Evolutionary conservation across 64 coral and sea anemone species (phyloP).

Genomic region (Pocillopora verrucosa): DNA sequence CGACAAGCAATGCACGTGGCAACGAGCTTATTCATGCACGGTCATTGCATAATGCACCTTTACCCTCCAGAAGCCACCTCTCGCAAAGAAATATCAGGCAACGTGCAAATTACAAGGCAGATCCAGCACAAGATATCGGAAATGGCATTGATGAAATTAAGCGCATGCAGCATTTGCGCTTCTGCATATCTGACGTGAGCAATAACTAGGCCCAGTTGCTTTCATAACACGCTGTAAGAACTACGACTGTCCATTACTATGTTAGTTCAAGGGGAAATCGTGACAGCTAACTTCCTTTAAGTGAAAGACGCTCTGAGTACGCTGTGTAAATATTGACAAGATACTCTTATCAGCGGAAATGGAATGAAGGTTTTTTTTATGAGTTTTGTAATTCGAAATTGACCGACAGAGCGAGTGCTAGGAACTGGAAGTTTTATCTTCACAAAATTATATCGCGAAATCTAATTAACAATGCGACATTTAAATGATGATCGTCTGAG

Average conservation of each 20-base stretch:
- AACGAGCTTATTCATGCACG: no score
- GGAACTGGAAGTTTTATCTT: constrained; percentile 22
- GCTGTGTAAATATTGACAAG: constrained; percentile 19
- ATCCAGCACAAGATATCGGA: not conserved
- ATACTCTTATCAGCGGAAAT: constrained; percentile 28
- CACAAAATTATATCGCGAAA: constrained; percentile 34
- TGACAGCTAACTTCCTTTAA: not conserved
- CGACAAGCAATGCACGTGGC: no score
- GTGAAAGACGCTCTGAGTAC: not conserved
- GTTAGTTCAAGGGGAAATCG: not conserved
- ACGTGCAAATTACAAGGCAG: no score
- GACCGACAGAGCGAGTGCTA: not conserved
- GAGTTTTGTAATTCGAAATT: not conserved
- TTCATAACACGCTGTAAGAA: not conserved
- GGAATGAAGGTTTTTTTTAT: not conserved
- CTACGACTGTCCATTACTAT: not conserved
- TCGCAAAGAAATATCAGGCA: no score
- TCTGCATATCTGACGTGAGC: not conserved
- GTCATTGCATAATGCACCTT: no score
- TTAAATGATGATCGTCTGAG: constrained; percentile 16
- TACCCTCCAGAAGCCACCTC: no score
- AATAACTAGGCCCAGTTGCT: not conserved
- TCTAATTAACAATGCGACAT: constrained; percentile 52
- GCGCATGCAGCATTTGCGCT: not conserved
- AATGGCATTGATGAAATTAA: not conserved